Conservation (phyloP, 2,113 vertebrate species). For the Nyctereutes procyonoides region DNA sequence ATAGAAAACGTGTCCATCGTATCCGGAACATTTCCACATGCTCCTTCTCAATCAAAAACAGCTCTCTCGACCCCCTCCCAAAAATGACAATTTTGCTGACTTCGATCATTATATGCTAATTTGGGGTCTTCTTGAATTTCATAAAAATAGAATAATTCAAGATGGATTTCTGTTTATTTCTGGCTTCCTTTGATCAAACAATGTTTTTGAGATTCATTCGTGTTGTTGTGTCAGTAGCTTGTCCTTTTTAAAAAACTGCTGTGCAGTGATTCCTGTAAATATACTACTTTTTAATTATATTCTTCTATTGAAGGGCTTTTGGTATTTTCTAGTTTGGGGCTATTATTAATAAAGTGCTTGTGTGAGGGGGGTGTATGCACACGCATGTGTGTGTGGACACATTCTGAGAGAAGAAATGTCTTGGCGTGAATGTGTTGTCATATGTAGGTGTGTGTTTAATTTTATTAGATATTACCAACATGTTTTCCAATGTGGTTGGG, state of each 20-base stretch:
- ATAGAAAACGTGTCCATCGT: background rate
- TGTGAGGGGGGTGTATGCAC: background rate
- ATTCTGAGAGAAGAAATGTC: background rate
- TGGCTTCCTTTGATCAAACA: background rate
- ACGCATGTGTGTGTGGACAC: background rate
- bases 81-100: background rate
- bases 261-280: background rate
- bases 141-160: background rate
- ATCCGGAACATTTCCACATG: background rate
- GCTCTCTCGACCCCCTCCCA: background rate
- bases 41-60: background rate
- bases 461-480: conserved; percentile 70
- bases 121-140: background rate
- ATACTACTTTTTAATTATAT: background rate
- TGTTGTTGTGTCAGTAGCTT: background rate
- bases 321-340: background rate
- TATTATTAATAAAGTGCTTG: background rate
- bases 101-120: background rate
- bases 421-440: background rate
- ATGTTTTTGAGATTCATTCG: background rate
- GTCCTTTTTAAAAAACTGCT: background rate
- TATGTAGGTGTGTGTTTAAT: conserved; percentile 44
- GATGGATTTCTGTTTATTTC: background rate
- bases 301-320: background rate
- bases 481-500: conserved; percentile 57